Base-by-base conservation (phyloP, 2,888 invertebrate species). In the Trypoxylon attenuatum region DNA sequence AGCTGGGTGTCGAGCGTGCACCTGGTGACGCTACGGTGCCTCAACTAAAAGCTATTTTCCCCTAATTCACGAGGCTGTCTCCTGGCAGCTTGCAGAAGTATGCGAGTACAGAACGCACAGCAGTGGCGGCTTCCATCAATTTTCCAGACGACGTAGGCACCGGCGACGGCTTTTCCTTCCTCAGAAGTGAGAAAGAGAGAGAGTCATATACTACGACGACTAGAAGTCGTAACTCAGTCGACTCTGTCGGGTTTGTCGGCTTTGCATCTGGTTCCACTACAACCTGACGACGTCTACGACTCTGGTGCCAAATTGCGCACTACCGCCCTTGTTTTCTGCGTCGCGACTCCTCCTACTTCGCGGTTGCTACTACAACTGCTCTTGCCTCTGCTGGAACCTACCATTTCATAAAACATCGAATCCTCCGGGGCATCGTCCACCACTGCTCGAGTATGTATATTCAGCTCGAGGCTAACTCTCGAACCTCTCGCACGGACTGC, bases 21-120 rank as follows among this genome's bases (percentile, higher is more conserved):
- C 83, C 84, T 82, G 84, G 81, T 84, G 84, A 83, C 82, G 79
- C 27, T 49, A 56, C 58, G 49, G 67, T 66, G 76, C 74, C 76
- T 73, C 76, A 63, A 73, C 83, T 83, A 80, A 84, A 83, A 83
- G 83, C 83, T 77, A 79, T 80, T 82, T 82, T 78, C 77, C 73
- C 78, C 72, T 80, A 80, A 82, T 84, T 82, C 79, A 79, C 72
- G 76, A 76, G 65, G 63, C 59, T 69, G 62, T 71, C 68, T 60
- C 46, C 51, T 38, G 49, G 61, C 50, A 52, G 57, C 49, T 47
- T 53, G 39, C 51, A 47, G 61, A 27, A n/a, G 53, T 55, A 38
- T 61, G 67, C 62, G 57, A 71, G 63, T 57, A 75, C 25, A 52
- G 66, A 54, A 55, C 59, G 29, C 33, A 39, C 43, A 58, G 49